Evolutionary conservation across 2,113 vertebrate genomes (phyloP), one percentile per base, ranked within the genome.

Genomic region (Maccullochella peelii): DNA sequence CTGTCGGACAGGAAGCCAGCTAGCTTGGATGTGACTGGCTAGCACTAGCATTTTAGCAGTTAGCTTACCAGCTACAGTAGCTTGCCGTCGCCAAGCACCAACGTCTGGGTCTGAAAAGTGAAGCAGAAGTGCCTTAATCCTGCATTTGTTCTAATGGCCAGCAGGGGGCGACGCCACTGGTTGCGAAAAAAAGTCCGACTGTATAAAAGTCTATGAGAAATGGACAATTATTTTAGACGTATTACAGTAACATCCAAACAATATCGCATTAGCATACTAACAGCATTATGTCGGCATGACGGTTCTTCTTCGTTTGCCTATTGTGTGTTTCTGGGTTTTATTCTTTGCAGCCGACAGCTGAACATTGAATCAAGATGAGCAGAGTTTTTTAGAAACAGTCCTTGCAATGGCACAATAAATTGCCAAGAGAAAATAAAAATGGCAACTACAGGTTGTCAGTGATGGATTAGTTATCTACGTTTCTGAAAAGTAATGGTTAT

Each of bases 391-490:
- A 20, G 9, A 16, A 25, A 42, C 8, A 8, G 12, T n/a, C 50
- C 1, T 44, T 12, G 54, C 36, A 8, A 0, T 42, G 27, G 12
- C 42, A 23, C 42, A 25, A 11, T 30, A 4, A 47, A 44, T 0
- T 23, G 5, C 25, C 25, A 12, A 12, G 25, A 23, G 3, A 4
- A 9, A 52, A n/a, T n/a, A 20, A 21, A 63, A 12, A 2, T 8
- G 6, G 3, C 2, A 1, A 21, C 21, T 30, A 38, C 5, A 49
- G n/a, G 18, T 21, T 55, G 74, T 57, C 36, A 55, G 75, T 44
- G 75, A 67, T 30, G 36, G 50, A 77, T 67, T 27, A 67, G n/a
- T 42, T 66, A 77, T 55, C 10, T 16, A 5, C 15, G 49, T 30
- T 27, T 15, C 21, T 16, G 42, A 15, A 23, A 30, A 30, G 15